phyloP scores from a whole-genome alignment of 30 jellyfish, hydroid and myxozoan species.

The Turritopsis dohrnii region DNA sequence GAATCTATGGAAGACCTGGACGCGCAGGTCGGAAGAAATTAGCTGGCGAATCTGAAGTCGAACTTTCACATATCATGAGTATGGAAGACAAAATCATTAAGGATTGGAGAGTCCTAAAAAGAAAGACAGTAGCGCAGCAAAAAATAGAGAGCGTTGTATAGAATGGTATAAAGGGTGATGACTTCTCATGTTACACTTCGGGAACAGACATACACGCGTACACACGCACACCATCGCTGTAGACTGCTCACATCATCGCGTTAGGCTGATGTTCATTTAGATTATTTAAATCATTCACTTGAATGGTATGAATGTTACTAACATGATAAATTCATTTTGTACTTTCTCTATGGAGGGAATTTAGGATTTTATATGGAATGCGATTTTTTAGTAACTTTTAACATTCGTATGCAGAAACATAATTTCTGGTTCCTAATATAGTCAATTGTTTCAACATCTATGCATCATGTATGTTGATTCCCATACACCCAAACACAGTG shows the following conservation, averaged over 20 bases:
- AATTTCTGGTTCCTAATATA: too few relatives aligned
- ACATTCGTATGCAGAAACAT: not conserved
- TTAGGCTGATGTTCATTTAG: not conserved
- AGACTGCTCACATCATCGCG: too few relatives aligned
- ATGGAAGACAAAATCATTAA: constrained; percentile 45
- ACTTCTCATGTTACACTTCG: not conserved
- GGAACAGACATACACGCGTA: not conserved
- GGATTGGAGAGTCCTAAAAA: constrained; percentile 75
- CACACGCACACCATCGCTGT: too few relatives aligned
- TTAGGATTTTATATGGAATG: not conserved
- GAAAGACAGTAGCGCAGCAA: constrained; percentile 37
- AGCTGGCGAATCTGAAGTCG: constrained; percentile 88
- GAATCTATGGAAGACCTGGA: constrained; percentile 91
- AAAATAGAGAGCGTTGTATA: constrained; percentile 24
- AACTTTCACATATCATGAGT: constrained; percentile 38
- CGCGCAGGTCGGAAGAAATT: constrained; percentile 86
- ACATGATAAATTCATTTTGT: not conserved
- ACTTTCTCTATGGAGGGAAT: not conserved
- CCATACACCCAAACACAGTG: too few relatives aligned
- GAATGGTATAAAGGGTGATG: not conserved
- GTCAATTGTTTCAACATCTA: too few relatives aligned
- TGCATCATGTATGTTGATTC: not conserved
- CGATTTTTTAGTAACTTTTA: too few relatives aligned
- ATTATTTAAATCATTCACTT: not conserved
- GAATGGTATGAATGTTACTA: not conserved